These are phyloP conservation scores for Hiodon tergisus DNA, from an alignment of 2,113 vertebrate species.

Conservation along the genomic window DNA sequence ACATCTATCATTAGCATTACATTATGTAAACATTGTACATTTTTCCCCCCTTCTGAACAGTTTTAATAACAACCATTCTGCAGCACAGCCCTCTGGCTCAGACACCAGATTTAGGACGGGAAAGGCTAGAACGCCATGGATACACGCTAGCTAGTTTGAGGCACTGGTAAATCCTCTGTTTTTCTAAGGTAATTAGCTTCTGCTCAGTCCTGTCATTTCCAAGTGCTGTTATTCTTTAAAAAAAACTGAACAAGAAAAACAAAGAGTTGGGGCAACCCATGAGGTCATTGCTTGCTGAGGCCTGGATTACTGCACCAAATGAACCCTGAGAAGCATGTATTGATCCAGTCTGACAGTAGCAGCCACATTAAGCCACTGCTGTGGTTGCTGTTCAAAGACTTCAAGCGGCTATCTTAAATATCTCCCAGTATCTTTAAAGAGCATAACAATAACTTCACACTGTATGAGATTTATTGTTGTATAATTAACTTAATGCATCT, in stretches of 20 bases:
- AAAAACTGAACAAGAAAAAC: constrained; percentile 69
- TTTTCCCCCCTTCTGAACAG: neutral
- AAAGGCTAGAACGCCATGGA: neutral
- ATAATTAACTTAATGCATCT: constrained; percentile 71
- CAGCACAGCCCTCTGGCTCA: neutral
- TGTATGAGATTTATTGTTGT: constrained; percentile 67
- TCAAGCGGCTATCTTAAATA: constrained; percentile 71
- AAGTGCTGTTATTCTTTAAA: constrained; percentile 61
- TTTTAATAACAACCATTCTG: too few species aligned
- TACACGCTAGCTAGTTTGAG: constrained; percentile 4
- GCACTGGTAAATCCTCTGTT: constrained; percentile 27
- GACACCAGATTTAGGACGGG: neutral
- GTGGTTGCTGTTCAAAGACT: constrained; percentile 78
- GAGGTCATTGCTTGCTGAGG: constrained; percentile 79
- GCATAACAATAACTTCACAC: constrained; percentile 69
- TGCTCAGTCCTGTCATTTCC: constrained; percentile 59
- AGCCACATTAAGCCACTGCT: constrained; percentile 75
- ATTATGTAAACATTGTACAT: too few species aligned
- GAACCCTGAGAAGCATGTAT: constrained; percentile 77
- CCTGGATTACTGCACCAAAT: constrained; percentile 82
- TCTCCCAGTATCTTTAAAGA: constrained; percentile 69
- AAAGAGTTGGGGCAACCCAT: constrained; percentile 73
- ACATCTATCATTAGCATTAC: too few species aligned
- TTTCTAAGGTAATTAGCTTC: constrained; percentile 64
- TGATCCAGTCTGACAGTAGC: constrained; percentile 83